These are phyloP conservation scores for Electrophaes corylata DNA, from an alignment of 2,888 invertebrate genomes.

Conservation along the genomic window DNA sequence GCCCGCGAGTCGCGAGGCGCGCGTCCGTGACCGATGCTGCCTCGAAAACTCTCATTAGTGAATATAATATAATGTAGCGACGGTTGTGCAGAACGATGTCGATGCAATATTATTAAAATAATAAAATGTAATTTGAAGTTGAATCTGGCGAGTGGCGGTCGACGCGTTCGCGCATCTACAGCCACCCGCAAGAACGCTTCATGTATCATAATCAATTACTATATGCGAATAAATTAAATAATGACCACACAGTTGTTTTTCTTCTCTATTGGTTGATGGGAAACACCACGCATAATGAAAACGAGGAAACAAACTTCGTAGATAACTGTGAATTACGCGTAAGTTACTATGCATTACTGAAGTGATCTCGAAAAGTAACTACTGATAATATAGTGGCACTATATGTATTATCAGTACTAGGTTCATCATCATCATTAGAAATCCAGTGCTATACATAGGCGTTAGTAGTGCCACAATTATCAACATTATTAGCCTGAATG, in stretches of 20 bases:
- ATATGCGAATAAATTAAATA: constrained; percentile 79
- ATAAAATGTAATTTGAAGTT: constrained; percentile 78
- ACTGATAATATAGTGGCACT: too few relatives aligned
- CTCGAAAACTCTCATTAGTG: constrained; percentile 81
- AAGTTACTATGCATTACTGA: too few relatives aligned
- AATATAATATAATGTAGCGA: constrained; percentile 79
- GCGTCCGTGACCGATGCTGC: constrained; percentile 71
- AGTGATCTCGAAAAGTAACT: too few relatives aligned
- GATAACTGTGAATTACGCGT: too few relatives aligned
- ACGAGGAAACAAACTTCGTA: too few relatives aligned
- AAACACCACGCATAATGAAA: too few relatives aligned
- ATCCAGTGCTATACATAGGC: too few relatives aligned
- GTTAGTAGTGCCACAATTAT: too few relatives aligned
- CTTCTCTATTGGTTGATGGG: background rate
- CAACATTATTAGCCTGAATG: too few relatives aligned
- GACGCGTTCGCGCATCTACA: constrained; percentile 59
- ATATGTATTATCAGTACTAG: too few relatives aligned
- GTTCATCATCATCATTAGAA: too few relatives aligned
- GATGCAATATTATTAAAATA: constrained; percentile 76
- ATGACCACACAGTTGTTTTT: constrained; percentile 23
- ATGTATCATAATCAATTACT: constrained; percentile 84
- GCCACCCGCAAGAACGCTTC: constrained; percentile 67
- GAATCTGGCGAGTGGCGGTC: constrained; percentile 57
- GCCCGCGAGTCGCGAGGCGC: constrained; percentile 59
- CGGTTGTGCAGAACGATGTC: constrained; percentile 74